Evolutionary conservation across 1,140 invertebrate genomes (phyloP), one percentile per base, ranked within the genome.

Genomic region (Neuroterus valhalla): DNA sequence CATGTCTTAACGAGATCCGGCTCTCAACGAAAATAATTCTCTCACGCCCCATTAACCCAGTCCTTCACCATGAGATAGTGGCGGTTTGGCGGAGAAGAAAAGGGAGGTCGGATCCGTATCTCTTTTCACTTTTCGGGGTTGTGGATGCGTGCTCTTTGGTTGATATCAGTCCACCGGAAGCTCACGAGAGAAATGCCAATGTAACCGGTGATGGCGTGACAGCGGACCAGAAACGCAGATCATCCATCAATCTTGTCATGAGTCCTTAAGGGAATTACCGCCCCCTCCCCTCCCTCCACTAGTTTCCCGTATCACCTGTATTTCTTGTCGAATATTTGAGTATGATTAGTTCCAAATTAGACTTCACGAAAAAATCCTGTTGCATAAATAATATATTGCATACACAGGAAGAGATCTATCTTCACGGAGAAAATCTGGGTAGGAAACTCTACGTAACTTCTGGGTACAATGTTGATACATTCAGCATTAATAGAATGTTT

Each of bases 21-120:
- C 55, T 62, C 31, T 62, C 55, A 62, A 38, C 55, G 55, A 62
- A 62, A 62, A 62, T 62, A 62, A 62, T 62, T 62, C 55, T 62
- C 31, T 62, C n/a, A 38, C 55, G 55, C 21, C 26, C 55, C 55
- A 62, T 62, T 62, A 62, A 62, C 55, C 14, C n/a, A 15, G 55
- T 62, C 55, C 55, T 62, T 62, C 55, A 62, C 23, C 23, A 31
- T 62, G 55, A 62, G 55, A 62, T 62, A 62, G 55, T 62, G 55
- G 55, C 26, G 31, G 26, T 62, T 62, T 62, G 55, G 55, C 31
- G 23, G 12, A 38, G 4, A 15, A 31, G 23, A 62, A 62, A 62
- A 26, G 55, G 55, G 26, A 62, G 55, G 55, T 62, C 55, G 55
- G 31, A 62, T 62, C 55, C 11, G 26, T 38, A 15, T 62, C 55